Percentiles rank a stretch among this genome's conserved stretches.
Evolutionary conservation across 92 coral and sea anemone species (phyloP).

Genomic region (Phenganax marumi): DNA sequence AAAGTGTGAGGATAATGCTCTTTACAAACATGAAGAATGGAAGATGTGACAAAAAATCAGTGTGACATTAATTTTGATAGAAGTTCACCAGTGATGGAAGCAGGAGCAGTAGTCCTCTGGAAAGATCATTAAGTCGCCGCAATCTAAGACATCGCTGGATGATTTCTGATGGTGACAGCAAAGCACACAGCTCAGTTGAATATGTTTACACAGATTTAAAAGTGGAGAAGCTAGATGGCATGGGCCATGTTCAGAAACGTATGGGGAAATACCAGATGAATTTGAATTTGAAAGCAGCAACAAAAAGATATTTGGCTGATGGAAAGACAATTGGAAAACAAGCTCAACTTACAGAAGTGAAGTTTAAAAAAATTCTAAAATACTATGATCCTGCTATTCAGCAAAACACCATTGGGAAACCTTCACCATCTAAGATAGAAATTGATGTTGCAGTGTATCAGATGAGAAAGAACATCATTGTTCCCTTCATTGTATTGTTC

Average conservation of each 20-base stretch:
- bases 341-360: conserved; percentile 48
- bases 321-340: conserved; percentile 54
- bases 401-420: conserved; percentile 44
- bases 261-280: conserved; percentile 56
- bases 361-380: conserved; percentile 51
- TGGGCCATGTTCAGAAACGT: conserved; percentile 60
- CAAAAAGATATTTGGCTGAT: conserved; percentile 56
- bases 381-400: conserved; percentile 56
- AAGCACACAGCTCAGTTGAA: conserved; percentile 55
- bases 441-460: conserved; percentile 45
- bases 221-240: conserved; percentile 58
- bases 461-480: conserved; percentile 56
- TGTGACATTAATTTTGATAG: conserved; percentile 41
- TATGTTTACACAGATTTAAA: conserved; percentile 24
- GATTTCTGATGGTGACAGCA: conserved; percentile 61
- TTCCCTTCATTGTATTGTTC: conserved; percentile 45
- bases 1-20: conserved; percentile 42
- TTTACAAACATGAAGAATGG: conserved; percentile 41
- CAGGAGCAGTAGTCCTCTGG: conserved; percentile 39
- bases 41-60: conserved; percentile 2
- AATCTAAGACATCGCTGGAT: conserved; percentile 50
- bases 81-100: conserved; percentile 40
- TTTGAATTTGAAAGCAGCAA: conserved; percentile 52
- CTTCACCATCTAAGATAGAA: conserved; percentile 52
- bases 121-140: neutral